Evolutionary conservation across 2,888 invertebrate species (phyloP).

Genomic region (Nesidiocoris tenuis): DNA sequence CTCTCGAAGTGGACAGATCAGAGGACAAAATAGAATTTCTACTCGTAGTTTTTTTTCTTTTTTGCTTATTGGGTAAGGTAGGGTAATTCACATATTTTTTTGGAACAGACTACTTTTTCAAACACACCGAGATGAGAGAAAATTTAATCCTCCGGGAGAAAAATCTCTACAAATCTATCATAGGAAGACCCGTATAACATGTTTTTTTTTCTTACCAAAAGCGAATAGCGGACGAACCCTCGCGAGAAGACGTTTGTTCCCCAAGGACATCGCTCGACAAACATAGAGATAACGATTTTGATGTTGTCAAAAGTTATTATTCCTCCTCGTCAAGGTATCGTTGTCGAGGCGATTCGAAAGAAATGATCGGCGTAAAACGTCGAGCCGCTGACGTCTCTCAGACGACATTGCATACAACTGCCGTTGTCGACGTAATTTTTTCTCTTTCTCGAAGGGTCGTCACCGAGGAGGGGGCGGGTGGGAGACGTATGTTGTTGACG

Average conservation of each 20-base stretch:
- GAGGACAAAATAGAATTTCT: background rate
- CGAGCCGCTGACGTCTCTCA: too few species aligned
- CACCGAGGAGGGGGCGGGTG: background rate
- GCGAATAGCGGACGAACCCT: conserved; percentile 26
- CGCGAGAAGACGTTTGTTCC: conserved; percentile 21
- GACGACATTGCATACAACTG: too few species aligned
- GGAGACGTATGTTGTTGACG: background rate
- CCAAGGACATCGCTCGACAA: background rate
- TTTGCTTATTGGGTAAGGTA: too few species aligned
- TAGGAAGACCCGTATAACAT: conserved; percentile 48
- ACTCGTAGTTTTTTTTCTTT: background rate
- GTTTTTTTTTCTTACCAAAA: conserved; percentile 21
- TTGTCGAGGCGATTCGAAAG: background rate
- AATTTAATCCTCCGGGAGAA: conserved; percentile 21
- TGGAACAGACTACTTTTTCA: conserved; percentile 10
- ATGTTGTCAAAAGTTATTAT: too few species aligned
- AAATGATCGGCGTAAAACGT: too few species aligned
- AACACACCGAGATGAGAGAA: conserved; percentile 30
- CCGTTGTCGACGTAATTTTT: background rate
- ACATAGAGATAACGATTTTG: background rate
- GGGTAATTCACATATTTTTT: background rate
- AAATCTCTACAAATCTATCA: conserved; percentile 34
- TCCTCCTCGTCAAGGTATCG: background rate
- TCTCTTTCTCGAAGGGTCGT: background rate
- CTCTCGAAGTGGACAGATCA: background rate